Percentiles rank a stretch among this genome's conserved stretches.
Evolutionary conservation across 2,888 invertebrate genomes (phyloP).

Genomic region (Xestia rhomboidea): DNA sequence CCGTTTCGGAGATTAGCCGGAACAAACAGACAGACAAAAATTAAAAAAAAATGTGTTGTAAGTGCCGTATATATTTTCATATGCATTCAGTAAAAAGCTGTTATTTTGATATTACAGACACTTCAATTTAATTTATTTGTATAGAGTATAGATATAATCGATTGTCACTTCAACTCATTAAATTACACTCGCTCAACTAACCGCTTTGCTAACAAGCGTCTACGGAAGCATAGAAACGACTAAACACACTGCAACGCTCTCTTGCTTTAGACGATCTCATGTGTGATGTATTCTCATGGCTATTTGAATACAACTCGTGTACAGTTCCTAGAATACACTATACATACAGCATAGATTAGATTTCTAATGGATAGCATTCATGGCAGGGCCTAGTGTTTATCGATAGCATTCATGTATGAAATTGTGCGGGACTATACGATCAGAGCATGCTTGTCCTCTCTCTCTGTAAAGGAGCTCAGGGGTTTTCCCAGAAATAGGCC

Average conservation of each 20-base stretch:
- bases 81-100: no score
- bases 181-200: constrained; percentile 16
- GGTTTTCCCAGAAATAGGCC: not conserved
- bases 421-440: not conserved
- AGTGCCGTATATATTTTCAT: no score
- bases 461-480: not conserved
- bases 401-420: not conserved
- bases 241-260: constrained; percentile 23
- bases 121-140: no score
- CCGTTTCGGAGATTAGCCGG: no score
- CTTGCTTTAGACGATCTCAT: constrained; percentile 25
- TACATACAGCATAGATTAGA: not conserved
- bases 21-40: no score
- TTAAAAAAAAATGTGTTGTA: no score
- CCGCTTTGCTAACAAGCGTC: constrained; percentile 10
- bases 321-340: constrained; percentile 2
- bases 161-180: constrained; percentile 3
- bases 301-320: constrained; percentile 21
- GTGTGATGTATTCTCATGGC: constrained; percentile 11
- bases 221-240: constrained; percentile 22
- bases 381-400: not conserved
- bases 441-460: not conserved
- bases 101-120: no score
- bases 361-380: not conserved
- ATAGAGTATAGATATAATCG: no score